Evolutionary conservation across 2,797 vertebrate species (phyloP), one percentile per base, ranked within the genome.

Genomic region (Helicolenus hilgendorfi): DNA sequence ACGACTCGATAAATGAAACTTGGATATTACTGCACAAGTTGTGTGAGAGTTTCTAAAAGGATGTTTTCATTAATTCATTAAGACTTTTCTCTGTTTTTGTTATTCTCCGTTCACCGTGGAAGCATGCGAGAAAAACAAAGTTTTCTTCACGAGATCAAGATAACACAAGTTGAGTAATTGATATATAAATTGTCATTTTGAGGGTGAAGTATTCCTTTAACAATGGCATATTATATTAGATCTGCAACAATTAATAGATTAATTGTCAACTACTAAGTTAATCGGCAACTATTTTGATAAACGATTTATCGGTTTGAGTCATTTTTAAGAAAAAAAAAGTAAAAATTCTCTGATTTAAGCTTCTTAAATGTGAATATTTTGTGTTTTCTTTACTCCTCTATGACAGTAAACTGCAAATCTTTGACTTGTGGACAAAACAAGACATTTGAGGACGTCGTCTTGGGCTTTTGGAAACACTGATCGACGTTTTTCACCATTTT

Each of bases 321-420:
- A 45, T 45, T 45, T 45, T 0, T 45, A 7, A 45, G 15, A 45
- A 45, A 45, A 36, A 35, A 45, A 45, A 45, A 45, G 41, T 45
- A 0, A 45, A 45, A 18, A 49, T 49, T 49, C 45, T 49, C 45
- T 49, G 45, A 49, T 49, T 49, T 0, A 0, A 49, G 18, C 45
- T 49, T 49, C 45, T 49, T 20, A 49, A 20, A 49, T 49, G 45
- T 49, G 45, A 20, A 0, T 49, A 49, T 49, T 8, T 49, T 49
- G 0, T 3, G 15, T 0, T 45, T 45, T 45, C 2, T 45, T 45
- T 45, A 18, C 41, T 45, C 45, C 45, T 49, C 45, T 49, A 49
- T 20, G 45, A 49, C 45, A 49, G 45, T 49, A 8, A 49, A 20
- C 45, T 20, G 45, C 20, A 49, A 20, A 20, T 49, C 18, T 49